Base-by-base conservation (phyloP, 2,888 invertebrate genomes). In the Hypsopygia costalis region DNA sequence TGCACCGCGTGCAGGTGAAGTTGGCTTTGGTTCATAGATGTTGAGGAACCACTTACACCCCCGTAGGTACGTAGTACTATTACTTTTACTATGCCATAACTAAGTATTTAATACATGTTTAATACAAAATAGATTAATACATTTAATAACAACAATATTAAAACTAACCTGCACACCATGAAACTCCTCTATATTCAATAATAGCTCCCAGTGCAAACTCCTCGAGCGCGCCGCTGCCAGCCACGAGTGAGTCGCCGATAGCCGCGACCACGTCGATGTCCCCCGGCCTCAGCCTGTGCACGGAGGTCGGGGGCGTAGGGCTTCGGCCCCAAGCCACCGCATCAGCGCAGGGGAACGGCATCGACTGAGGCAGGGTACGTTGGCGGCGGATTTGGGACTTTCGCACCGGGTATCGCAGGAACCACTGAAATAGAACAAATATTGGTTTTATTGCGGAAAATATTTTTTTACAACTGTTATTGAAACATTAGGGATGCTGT, bases 161-260 rank as follows among this genome's bases (percentile, higher is more conserved):
- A n/a, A n/a, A 50, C 62, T 53, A 53, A 92, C 92, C 93, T 55
- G 91, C 91, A 69, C 93, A 93, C 93, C 94, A 94, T 7, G 94
- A 94, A 1, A 94, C 92, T 0, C 94, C 94, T 36, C 94, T 78
- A 48, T 94, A 92, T 66, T 94, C 94, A 46, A 94, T 92, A 58
- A 94, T 91, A 0, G 94, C 93, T 1, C 94, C 94, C 1, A 94
- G 73, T 0, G 94, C 93, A 60, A 89, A 94, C 66, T 93, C 93
- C 49, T 94, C 94, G 51, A 94, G 69, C 0, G 94, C 94, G 0
- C 94, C 94, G 52, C 92, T 94, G 25, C 92, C 94, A 1, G 94
- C 94, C 1, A 94, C 91, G 49, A 94, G 67, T 0, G 93, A 94
- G 69, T 94, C 94, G 0, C 94, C 94, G 51, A 94, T 90, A 0